These are phyloP conservation scores for Platyscapa corneri DNA, from an alignment of 1,140 invertebrate genomes.

Conservation along the genomic window DNA sequence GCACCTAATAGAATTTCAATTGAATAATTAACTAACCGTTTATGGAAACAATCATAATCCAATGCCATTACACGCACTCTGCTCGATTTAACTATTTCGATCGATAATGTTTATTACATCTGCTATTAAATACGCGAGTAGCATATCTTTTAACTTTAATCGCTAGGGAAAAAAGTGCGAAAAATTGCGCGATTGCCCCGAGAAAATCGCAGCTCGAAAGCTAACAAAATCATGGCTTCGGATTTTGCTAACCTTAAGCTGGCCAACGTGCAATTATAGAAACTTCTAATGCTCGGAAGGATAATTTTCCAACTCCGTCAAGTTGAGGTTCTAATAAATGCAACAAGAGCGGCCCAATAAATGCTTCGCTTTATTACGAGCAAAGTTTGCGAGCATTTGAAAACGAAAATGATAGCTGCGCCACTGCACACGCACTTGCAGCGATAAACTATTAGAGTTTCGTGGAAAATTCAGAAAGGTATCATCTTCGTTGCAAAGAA, in stretches of 20 bases:
- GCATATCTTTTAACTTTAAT: too few relatives aligned
- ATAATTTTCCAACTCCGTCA: not conserved
- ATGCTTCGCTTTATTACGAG: not conserved
- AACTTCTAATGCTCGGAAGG: not conserved
- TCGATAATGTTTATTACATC: not conserved
- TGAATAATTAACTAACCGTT: slow-evolving; percentile 8
- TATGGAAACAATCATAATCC: not conserved
- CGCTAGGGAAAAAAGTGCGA: too few relatives aligned
- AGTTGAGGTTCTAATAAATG: not conserved
- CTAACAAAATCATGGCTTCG: too few relatives aligned
- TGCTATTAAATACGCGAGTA: too few relatives aligned
- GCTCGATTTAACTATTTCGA: not conserved
- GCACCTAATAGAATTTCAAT: not conserved
- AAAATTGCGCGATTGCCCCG: too few relatives aligned
- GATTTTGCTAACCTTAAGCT: too few relatives aligned
- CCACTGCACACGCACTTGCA: too few relatives aligned
- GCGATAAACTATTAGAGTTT: not conserved
- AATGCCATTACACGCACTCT: not conserved
- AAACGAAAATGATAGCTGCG: too few relatives aligned
- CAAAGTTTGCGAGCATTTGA: too few relatives aligned
- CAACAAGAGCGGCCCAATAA: not conserved
- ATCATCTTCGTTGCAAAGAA: not conserved
- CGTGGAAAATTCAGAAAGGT: too few relatives aligned
- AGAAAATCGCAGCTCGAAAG: too few relatives aligned
- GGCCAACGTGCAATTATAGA: not conserved